A percentile compares a stretch with the other conserved stretches of the same genome.
These are phyloP conservation scores for Ichneumoninae sp. DNA, from an alignment of 2,888 invertebrate species.

Conservation along the genomic window DNA sequence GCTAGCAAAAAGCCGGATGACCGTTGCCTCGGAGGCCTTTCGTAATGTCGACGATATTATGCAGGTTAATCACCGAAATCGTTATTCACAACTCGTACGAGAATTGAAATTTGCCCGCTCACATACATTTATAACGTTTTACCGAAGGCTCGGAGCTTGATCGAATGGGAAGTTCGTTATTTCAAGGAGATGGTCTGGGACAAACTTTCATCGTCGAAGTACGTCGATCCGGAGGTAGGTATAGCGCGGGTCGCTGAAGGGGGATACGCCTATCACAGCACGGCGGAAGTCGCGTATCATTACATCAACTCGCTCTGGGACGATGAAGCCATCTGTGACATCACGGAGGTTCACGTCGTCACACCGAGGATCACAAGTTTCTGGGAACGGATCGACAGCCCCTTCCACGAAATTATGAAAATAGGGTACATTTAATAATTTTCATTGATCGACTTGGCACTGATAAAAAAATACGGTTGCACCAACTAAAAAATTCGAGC, in stretches of 20 bases:
- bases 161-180: conserved; percentile 66
- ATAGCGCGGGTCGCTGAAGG: conserved; percentile 75
- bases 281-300: conserved; percentile 78
- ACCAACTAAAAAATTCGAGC: too few species aligned
- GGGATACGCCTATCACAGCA: conserved; percentile 79
- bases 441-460: too few species aligned
- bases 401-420: conserved; percentile 77
- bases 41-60: conserved; percentile 74
- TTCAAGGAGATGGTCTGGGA: conserved; percentile 77
- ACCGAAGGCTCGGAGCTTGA: conserved; percentile 68
- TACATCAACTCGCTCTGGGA: conserved; percentile 76
- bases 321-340: conserved; percentile 76
- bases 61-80: conserved; percentile 64
- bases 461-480: too few species aligned
- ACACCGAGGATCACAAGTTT: conserved; percentile 72
- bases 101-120: not conserved
- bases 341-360: conserved; percentile 78
- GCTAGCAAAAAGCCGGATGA: conserved; percentile 73
- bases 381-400: conserved; percentile 75
- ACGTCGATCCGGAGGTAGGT: conserved; percentile 73
- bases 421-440: conserved; percentile 72
- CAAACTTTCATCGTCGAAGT: conserved; percentile 74
- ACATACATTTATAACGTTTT: conserved; percentile 7
- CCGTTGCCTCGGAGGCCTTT: conserved; percentile 76
- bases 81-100: not conserved